phyloP scores from a whole-genome alignment of 2,888 invertebrate species.

The Drosophila basisetae region DNA sequence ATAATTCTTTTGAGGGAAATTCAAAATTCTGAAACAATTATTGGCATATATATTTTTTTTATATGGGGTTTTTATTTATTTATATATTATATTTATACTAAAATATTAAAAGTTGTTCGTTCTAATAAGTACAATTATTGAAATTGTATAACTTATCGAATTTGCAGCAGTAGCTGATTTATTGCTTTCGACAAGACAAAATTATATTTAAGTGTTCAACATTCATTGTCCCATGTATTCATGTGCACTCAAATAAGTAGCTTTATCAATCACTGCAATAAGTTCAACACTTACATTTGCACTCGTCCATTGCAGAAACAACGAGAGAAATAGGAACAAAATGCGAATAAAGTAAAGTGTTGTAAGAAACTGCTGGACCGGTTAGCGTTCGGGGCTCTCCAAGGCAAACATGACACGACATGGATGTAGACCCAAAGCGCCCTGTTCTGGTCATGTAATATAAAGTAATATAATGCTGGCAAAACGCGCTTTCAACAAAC shows the following conservation, averaged over 20 bases:
- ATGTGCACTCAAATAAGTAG: slow-evolving; percentile 54
- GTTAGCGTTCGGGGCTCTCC: slow-evolving; percentile 5
- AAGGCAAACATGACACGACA: slow-evolving; percentile 40
- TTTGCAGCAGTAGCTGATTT: slow-evolving; percentile 3
- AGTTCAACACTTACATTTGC: slow-evolving; percentile 20
- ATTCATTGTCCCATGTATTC: slow-evolving; percentile 59
- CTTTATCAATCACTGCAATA: slow-evolving; percentile 33
- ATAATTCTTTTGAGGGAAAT: neutral
- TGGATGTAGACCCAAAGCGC: slow-evolving; percentile 44
- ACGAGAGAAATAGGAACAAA: slow-evolving; percentile 25
- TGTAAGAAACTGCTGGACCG: slow-evolving; percentile 33
- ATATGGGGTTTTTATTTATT: neutral
- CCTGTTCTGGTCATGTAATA: slow-evolving; percentile 53
- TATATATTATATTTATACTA: neutral
- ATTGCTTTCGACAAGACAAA: slow-evolving; percentile 20
- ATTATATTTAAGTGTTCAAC: slow-evolving; percentile 22
- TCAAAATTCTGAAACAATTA: neutral
- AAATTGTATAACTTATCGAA: neutral
- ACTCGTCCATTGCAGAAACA: slow-evolving; percentile 15
- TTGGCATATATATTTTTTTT: neutral
- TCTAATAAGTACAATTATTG: neutral
- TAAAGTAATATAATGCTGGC: slow-evolving; percentile 75
- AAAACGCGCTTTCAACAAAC: slow-evolving; percentile 42
- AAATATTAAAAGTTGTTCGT: neutral
- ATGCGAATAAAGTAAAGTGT: slow-evolving; percentile 40